Percentiles rank a stretch among this genome's conserved stretches.
Evolutionary conservation across 2,888 invertebrate species (phyloP).

Genomic region (Ethmia dodecea): DNA sequence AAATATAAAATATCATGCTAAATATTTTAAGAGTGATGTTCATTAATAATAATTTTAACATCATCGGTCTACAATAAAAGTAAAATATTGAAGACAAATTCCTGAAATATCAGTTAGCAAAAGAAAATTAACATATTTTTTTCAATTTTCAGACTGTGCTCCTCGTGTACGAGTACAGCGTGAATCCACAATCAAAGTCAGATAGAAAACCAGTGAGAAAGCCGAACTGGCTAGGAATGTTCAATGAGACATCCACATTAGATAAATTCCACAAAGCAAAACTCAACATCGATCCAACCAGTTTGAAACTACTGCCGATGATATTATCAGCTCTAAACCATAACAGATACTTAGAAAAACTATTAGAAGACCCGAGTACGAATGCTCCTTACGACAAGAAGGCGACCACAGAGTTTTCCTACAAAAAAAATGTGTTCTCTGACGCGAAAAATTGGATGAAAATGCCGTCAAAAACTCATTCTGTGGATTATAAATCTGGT

Average conservation of each 20-base stretch:
- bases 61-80: too few species aligned
- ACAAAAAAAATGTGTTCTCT: constrained; percentile 37
- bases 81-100: too few species aligned
- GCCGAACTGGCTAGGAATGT: constrained; percentile 40
- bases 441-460: constrained; percentile 38
- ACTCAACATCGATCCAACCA: constrained; percentile 35
- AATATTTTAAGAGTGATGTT: too few species aligned
- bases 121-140: too few species aligned
- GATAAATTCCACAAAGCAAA: constrained; percentile 35
- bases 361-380: constrained; percentile 38
- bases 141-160: constrained; percentile 52
- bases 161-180: constrained; percentile 52
- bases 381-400: constrained; percentile 26
- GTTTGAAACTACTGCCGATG: constrained; percentile 47
- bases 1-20: too few species aligned
- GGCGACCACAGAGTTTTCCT: constrained; percentile 31
- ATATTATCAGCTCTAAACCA: constrained; percentile 49
- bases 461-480: constrained; percentile 35
- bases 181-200: constrained; percentile 27
- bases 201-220: constrained; percentile 23
- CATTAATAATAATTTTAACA: too few species aligned
- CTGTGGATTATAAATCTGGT: constrained; percentile 46
- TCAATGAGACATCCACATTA: constrained; percentile 36
- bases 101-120: too few species aligned
- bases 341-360: constrained; percentile 41